phyloP scores from a whole-genome alignment of 2,888 invertebrate species.

The Eupithecia subumbrata region DNA sequence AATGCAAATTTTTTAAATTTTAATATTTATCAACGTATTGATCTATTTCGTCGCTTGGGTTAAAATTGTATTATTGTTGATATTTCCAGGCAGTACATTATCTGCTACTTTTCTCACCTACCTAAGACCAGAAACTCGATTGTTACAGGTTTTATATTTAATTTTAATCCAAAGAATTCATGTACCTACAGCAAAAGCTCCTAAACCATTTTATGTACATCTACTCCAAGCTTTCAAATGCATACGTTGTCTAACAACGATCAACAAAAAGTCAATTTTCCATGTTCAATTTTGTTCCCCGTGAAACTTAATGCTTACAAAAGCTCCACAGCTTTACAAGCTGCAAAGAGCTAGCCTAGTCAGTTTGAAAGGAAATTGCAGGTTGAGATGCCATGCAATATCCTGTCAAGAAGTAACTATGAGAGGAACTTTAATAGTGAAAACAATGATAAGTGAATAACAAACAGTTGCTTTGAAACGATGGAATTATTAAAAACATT shows the following conservation, averaged over 20 bases:
- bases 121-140: not conserved
- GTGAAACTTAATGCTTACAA: slow-evolving; percentile 15
- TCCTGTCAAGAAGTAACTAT: slow-evolving; percentile 31
- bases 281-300: slow-evolving; percentile 1
- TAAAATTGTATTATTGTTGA: not conserved
- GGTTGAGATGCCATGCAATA: slow-evolving; percentile 34
- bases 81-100: not conserved
- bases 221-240: not conserved
- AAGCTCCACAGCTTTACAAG: slow-evolving; percentile 15
- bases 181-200: not conserved
- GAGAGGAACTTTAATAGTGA: slow-evolving; percentile 1
- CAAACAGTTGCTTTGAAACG: not conserved
- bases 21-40: not conserved
- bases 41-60: not conserved
- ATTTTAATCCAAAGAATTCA: not conserved
- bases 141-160: not conserved
- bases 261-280: not conserved
- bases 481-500: not conserved
- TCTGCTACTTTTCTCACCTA: not conserved
- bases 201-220: not conserved
- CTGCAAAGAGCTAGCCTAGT: slow-evolving; percentile 18
- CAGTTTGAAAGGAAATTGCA: slow-evolving; percentile 34
- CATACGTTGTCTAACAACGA: not conserved
- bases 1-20: no score
- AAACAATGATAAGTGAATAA: not conserved